Conservation (phyloP, 2,797 vertebrate genomes). For the Hoplostethus atlanticus region DNA sequence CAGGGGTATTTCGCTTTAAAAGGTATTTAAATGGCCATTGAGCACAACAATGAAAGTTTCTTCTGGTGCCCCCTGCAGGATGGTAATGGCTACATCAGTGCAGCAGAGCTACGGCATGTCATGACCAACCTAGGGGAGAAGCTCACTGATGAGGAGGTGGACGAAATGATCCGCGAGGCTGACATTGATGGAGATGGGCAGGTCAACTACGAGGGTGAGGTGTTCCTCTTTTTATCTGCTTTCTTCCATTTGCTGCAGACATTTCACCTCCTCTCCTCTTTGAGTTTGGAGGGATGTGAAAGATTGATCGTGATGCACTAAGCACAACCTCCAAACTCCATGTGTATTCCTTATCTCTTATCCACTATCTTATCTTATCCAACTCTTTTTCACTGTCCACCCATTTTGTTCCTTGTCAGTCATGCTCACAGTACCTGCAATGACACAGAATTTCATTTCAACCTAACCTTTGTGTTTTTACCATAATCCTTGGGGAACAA, state of each 20-base stretch:
- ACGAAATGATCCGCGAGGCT: slow-evolving; percentile 94
- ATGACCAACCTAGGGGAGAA: slow-evolving; percentile 95
- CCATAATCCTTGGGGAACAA: not conserved
- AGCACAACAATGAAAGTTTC: not conserved
- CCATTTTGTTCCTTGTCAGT: too few relatives aligned
- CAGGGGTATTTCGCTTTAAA: too few relatives aligned
- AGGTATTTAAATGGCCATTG: not conserved
- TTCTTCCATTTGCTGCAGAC: not conserved
- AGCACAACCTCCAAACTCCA: too few relatives aligned
- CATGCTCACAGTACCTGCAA: not conserved
- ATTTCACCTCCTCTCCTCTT: not conserved
- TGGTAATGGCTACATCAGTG: slow-evolving; percentile 92
- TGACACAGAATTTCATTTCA: not conserved
- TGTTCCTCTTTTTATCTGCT: not conserved
- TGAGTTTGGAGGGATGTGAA: not conserved
- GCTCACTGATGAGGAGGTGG: slow-evolving; percentile 92
- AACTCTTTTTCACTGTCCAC: too few relatives aligned
- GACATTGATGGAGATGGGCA: slow-evolving; percentile 93
- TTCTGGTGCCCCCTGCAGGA: slow-evolving; percentile 78
- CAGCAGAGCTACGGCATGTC: slow-evolving; percentile 91
- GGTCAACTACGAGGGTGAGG: slow-evolving; percentile 93
- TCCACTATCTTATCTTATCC: too few relatives aligned
- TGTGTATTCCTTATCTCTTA: too few relatives aligned
- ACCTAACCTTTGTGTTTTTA: not conserved
- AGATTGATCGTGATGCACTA: too few relatives aligned